phyloP scores from a whole-genome alignment of 2,888 invertebrate genomes.

The Baccha elongata region DNA sequence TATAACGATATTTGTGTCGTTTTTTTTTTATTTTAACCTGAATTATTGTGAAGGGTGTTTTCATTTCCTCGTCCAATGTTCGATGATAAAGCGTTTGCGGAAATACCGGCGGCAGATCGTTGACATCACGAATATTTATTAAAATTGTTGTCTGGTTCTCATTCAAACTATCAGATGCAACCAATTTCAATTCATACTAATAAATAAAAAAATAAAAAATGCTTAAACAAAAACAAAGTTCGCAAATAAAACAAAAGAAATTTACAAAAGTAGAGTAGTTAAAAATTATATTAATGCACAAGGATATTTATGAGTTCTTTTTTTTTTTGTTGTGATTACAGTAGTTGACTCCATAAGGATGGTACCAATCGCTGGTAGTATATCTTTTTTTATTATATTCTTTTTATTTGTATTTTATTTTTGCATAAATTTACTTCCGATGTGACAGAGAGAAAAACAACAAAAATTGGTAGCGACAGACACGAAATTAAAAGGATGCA shows the following conservation, averaged over 20 bases:
- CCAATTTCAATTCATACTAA: conserved; percentile 93
- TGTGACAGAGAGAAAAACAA: neutral
- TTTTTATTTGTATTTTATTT: neutral
- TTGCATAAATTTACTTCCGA: conserved; percentile 14
- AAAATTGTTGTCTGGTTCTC: conserved; percentile 93
- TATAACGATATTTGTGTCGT: neutral
- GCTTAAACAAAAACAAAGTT: conserved; percentile 74
- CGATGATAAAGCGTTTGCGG: conserved; percentile 88
- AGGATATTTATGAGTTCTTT: conserved; percentile 45
- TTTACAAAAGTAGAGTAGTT: conserved; percentile 28
- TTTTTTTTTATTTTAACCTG: conserved; percentile 85
- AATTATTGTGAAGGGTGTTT: conserved; percentile 88
- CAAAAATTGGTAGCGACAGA: conserved; percentile 1
- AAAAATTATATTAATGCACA: conserved; percentile 49
- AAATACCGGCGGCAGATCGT: conserved; percentile 94
- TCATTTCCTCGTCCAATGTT: conserved; percentile 89
- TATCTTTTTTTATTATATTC: conserved; percentile 16
- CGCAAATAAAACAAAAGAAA: conserved; percentile 50
- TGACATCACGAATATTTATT: conserved; percentile 92
- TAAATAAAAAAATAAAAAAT: conserved; percentile 74
- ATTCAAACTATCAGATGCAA: conserved; percentile 94
- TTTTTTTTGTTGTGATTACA: conserved; percentile 9
- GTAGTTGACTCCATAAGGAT: neutral
- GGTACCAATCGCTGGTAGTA: neutral
- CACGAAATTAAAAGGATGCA: conserved; percentile 29